phyloP scores from a whole-genome alignment of 2,113 vertebrate species.

The Nycticebus coucang region DNA sequence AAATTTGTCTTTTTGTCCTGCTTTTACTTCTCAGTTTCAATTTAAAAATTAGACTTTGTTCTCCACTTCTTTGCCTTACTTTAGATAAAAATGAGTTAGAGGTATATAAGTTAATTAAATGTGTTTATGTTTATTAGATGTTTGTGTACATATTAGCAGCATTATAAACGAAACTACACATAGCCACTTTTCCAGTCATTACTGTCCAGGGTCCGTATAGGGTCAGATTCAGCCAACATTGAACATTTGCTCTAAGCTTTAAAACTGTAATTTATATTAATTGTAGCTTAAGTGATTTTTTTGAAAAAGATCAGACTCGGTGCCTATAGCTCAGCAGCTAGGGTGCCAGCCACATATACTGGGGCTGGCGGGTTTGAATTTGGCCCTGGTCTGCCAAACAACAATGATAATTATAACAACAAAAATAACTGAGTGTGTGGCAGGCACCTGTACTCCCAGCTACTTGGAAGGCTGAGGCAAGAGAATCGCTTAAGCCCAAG shows the following conservation, averaged over 20 bases:
- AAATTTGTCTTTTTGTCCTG: conserved; percentile 13
- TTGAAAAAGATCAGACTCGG: not conserved
- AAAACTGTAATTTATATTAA: not conserved
- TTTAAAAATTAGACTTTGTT: conserved; percentile 25
- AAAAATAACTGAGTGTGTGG: too few relatives aligned
- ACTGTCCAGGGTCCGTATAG: not conserved
- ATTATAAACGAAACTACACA: conserved; percentile 6
- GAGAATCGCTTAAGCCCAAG: too few relatives aligned
- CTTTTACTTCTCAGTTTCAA: not conserved
- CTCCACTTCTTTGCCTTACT: not conserved
- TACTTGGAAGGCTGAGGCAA: too few relatives aligned
- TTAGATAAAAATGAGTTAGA: conserved; percentile 8
- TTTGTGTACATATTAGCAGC: conserved; percentile 8
- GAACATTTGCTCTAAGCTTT: not conserved
- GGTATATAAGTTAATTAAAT: conserved; percentile 36
- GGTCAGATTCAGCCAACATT: not conserved
- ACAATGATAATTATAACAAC: too few relatives aligned
- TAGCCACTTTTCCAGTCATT: not conserved
- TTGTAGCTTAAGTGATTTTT: not conserved
- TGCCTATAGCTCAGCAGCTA: too few relatives aligned
- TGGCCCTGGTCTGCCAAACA: too few relatives aligned
- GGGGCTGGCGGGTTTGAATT: too few relatives aligned
- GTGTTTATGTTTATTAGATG: not conserved
- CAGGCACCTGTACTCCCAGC: too few relatives aligned
- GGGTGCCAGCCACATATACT: too few relatives aligned